Base-by-base conservation (phyloP, 2,113 vertebrate genomes). In the Syngnathus floridae region DNA sequence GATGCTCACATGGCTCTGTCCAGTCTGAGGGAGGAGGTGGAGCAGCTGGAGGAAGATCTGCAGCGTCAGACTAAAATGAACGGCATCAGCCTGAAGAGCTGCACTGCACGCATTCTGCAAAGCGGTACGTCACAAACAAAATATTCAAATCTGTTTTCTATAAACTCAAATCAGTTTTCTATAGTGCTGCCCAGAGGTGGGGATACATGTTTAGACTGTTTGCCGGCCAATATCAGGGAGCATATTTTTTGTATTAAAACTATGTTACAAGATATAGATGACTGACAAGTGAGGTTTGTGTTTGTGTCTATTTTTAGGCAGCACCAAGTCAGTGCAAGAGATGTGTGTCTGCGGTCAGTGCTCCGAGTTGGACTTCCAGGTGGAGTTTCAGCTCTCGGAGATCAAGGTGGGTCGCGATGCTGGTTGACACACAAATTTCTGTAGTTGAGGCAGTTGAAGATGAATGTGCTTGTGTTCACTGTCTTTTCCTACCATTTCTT, bases 361-460 rank as follows among this genome's bases (percentile, higher is more conserved):
- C 77, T 72, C 67, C 40, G 85, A 85, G 3, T 9, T 95, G 62
- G 46, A 69, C 54, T 98, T 98, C 86, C 88, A 93, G 11, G 52
- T 96, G 65, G 93, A 96, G 84, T 96, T 98, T 81, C 83, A 91
- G 58, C 73, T 94, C 51, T 85, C 91, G 49, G 90, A 95, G 79
- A 74, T 78, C 48, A 86, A 88, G 91, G 95, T 96, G 90, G 92
- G 76, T 70, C 17, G 3, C 48, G 43, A 36, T 0, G 26, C n/a
- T 17, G 4, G 11, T 26, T 43, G 36, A 43, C 22, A 43, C 26
- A 21, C 11, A 22, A 2, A 10, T 43, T 45, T 2, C 31, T 12
- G 5, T 62, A 8, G 7, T 48, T 48, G 46, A 19, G 46, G 46
- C 17, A 19, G 16, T 48, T 19, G 5, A 7, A 17, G 7, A 19